These are phyloP conservation scores for Muscicapa comitata DNA, from an alignment of 2,797 vertebrate genomes.

Conservation along the genomic window DNA sequence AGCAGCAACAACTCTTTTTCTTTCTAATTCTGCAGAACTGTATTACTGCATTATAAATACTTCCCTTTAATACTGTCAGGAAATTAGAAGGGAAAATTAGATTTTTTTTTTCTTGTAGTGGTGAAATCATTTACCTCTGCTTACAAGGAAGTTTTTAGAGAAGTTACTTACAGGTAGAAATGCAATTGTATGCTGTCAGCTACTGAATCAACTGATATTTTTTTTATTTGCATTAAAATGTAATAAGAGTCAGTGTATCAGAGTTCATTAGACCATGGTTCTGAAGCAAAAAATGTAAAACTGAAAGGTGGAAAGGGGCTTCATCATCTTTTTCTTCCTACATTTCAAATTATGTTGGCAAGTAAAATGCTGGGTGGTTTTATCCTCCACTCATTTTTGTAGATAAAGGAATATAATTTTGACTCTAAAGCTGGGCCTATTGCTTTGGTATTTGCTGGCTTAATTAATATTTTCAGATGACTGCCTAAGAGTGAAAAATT, in stretches of 20 bases:
- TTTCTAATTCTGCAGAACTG: neutral
- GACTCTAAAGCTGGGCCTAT: neutral
- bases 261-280: neutral
- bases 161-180: neutral
- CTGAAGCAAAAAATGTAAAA: neutral
- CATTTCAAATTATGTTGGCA: neutral
- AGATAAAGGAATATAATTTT: neutral
- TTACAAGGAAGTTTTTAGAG: neutral
- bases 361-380: neutral
- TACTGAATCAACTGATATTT: neutral
- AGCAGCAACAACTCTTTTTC: neutral
- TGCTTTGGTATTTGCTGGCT: neutral
- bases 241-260: neutral
- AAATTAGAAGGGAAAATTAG: slow-evolving; percentile 1
- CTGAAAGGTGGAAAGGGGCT: neutral
- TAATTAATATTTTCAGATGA: neutral
- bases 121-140: neutral
- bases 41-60: neutral
- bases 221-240: neutral
- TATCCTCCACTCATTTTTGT: neutral
- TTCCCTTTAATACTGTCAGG: neutral
- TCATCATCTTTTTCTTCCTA: neutral
- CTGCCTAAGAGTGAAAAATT: neutral
- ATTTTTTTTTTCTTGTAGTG: neutral
- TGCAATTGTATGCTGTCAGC: neutral